Evolutionary conservation across 2,113 vertebrate genomes (phyloP).

Genomic region (Psittacara wagleri): DNA sequence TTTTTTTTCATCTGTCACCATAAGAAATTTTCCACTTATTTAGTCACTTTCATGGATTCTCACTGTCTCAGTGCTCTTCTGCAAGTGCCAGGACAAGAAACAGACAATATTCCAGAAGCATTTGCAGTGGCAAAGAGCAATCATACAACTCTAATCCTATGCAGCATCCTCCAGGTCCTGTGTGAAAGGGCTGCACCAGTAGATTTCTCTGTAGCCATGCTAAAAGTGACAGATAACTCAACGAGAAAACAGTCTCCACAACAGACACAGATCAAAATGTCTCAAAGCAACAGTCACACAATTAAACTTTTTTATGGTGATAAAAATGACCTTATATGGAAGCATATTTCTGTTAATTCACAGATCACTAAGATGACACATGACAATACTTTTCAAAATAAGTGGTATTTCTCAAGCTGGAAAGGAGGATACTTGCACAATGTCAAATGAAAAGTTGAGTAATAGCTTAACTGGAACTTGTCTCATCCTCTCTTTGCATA

Average conservation of each 20-base stretch:
- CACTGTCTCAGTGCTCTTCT: not conserved
- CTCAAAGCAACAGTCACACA: not conserved
- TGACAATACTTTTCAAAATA: not conserved
- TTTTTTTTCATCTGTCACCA: not conserved
- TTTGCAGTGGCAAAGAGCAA: not conserved
- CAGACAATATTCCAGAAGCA: not conserved
- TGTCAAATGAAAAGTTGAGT: not conserved
- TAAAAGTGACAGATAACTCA: not conserved
- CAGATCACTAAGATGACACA: not conserved
- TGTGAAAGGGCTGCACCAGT: not conserved
- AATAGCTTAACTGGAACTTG: not conserved
- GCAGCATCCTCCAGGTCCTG: not conserved
- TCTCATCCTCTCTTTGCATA: not conserved
- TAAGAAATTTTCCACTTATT: not conserved
- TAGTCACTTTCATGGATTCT: not conserved
- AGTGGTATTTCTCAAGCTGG: not conserved
- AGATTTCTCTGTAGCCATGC: not conserved
- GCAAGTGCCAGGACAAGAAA: not conserved
- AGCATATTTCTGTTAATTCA: not conserved
- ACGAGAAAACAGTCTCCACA: not conserved
- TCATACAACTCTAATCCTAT: not conserved
- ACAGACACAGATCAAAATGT: not conserved
- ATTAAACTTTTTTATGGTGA: not conserved
- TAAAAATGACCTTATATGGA: not conserved
- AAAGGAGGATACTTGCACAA: not conserved